These are phyloP conservation scores for Pseudoatta argentina DNA, from an alignment of 1,140 invertebrate genomes.

Conservation along the genomic window DNA sequence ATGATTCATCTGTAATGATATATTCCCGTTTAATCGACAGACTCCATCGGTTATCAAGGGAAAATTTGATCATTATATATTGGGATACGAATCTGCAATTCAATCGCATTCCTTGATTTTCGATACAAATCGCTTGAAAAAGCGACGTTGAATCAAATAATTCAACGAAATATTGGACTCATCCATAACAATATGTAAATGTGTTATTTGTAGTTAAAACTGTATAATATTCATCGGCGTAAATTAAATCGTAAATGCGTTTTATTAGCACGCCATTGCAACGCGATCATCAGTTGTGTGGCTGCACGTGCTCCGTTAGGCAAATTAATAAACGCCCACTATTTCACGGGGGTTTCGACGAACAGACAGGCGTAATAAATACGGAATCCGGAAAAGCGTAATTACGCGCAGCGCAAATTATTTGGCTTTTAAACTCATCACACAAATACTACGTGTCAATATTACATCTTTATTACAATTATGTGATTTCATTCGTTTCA, in stretches of 20 bases:
- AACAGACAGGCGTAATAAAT: slow-evolving; percentile 42
- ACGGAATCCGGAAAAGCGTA: slow-evolving; percentile 48
- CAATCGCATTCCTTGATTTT: slow-evolving; percentile 33
- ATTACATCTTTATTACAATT: slow-evolving; percentile 21
- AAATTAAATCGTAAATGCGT: slow-evolving; percentile 50
- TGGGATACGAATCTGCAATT: slow-evolving; percentile 25
- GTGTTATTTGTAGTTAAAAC: slow-evolving; percentile 31
- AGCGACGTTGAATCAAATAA: slow-evolving; percentile 19
- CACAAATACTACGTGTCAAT: slow-evolving; percentile 16
- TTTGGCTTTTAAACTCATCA: slow-evolving; percentile 47
- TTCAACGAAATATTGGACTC: background rate
- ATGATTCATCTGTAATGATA: slow-evolving; percentile 31
- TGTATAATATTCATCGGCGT: background rate
- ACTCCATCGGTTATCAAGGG: background rate
- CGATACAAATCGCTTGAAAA: slow-evolving; percentile 7
- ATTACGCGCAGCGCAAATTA: slow-evolving; percentile 34
- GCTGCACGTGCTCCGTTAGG: slow-evolving; percentile 22
- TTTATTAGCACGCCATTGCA: slow-evolving; percentile 50
- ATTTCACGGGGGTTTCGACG: slow-evolving; percentile 50
- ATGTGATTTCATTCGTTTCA: background rate
- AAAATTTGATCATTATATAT: slow-evolving; percentile 26
- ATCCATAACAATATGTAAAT: background rate
- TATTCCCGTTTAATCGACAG: slow-evolving; percentile 42
- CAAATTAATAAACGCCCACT: slow-evolving; percentile 55
- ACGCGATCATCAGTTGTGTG: slow-evolving; percentile 40